Percentiles rank a stretch among this genome's conserved stretches.
These are phyloP conservation scores for Cephus sareptanus DNA, from an alignment of 2,888 invertebrate genomes.

Conservation along the genomic window DNA sequence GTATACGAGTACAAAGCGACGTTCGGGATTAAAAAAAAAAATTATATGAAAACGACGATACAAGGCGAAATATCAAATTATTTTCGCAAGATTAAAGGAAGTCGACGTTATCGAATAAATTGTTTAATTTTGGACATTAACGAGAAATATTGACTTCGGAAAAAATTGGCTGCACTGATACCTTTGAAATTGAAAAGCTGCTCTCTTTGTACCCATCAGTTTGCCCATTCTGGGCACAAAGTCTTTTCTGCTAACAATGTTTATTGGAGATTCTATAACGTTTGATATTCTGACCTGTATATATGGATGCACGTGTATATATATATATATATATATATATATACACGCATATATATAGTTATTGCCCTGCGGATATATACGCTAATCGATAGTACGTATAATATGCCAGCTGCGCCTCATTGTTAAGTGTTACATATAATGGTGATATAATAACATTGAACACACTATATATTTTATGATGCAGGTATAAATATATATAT, in stretches of 20 bases:
- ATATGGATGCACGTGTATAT: neutral
- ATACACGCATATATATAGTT: neutral
- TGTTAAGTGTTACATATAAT: neutral
- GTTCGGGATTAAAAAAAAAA: neutral
- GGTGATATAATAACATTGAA: neutral
- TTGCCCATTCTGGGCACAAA: neutral
- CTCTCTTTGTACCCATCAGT: neutral
- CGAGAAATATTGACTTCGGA: neutral
- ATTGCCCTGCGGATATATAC: neutral
- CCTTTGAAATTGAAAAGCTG: neutral
- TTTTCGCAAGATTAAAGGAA: neutral
- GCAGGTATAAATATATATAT: neutral
- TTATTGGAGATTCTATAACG: neutral
- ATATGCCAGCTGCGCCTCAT: neutral
- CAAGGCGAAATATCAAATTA: neutral
- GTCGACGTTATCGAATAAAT: neutral
- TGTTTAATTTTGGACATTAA: neutral
- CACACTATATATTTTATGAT: neutral
- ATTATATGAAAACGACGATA: neutral
- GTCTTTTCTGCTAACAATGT: neutral
- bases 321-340: neutral
- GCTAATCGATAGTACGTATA: neutral
- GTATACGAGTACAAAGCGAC: neutral
- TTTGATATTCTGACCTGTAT: neutral
- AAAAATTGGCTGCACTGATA: neutral